phyloP scores from a whole-genome alignment of 2,797 vertebrate genomes.

The Helarctos malayanus region DNA sequence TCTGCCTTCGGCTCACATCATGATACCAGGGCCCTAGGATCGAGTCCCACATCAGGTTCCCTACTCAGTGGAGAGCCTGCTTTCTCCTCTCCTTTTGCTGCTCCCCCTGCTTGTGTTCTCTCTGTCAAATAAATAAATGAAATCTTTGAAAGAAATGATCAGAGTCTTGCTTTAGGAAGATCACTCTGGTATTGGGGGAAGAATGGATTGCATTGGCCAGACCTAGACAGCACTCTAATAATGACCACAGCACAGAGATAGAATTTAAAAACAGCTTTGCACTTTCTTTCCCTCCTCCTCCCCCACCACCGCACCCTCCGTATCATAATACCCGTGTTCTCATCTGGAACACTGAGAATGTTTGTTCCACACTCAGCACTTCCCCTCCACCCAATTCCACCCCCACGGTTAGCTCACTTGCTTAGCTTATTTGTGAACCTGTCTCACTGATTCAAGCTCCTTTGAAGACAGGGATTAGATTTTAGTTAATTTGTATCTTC shows the following conservation, averaged over 20 bases:
- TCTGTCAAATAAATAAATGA: neutral
- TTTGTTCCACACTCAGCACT: constrained; percentile 70
- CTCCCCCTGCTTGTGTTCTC: no score
- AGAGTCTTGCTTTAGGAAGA: constrained; percentile 52
- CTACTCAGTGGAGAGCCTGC: neutral
- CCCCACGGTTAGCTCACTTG: constrained; percentile 45
- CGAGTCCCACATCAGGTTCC: neutral
- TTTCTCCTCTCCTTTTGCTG: neutral
- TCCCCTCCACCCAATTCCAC: constrained; percentile 73
- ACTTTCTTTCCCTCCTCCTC: neutral
- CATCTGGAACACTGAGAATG: constrained; percentile 33
- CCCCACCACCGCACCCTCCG: neutral
- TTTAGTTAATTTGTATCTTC: constrained; percentile 27
- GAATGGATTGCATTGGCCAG: neutral
- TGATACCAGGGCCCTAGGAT: neutral
- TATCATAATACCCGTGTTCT: constrained; percentile 53
- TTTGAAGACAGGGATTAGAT: constrained; percentile 48
- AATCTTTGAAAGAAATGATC: neutral
- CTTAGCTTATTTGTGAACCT: constrained; percentile 35
- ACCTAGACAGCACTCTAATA: neutral
- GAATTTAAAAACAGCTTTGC: constrained; percentile 59
- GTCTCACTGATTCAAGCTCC: constrained; percentile 57
- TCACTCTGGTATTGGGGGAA: constrained; percentile 44
- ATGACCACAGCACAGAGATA: neutral
- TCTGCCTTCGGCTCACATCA: neutral